phyloP scores from a whole-genome alignment of 2,113 vertebrate species.

The Rhegmatorhina hoffmannsi region DNA sequence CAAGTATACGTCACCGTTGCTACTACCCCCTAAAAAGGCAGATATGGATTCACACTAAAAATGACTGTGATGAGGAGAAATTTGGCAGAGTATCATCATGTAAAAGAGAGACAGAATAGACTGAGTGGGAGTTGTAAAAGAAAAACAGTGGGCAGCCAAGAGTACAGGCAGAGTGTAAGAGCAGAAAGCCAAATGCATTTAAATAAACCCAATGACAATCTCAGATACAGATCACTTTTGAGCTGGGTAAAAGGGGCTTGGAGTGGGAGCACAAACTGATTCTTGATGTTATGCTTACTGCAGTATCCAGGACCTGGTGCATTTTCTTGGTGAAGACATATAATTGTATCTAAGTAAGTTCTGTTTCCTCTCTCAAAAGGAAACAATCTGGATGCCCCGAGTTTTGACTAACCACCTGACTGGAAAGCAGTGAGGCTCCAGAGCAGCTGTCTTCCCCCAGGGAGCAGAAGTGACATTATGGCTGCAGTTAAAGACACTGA shows the following conservation, averaged over 20 bases:
- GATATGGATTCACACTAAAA: slow-evolving; percentile 36
- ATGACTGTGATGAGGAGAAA: slow-evolving; percentile 6
- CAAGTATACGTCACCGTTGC: slow-evolving; percentile 15
- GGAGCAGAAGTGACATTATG: not conserved
- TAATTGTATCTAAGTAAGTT: not conserved
- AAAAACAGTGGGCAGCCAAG: not conserved
- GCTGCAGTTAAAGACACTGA: not conserved
- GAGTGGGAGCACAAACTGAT: not conserved
- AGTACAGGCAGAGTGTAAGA: not conserved
- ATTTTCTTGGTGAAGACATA: not conserved
- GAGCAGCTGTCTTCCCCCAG: not conserved
- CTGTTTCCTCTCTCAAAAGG: not conserved
- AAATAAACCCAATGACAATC: not conserved
- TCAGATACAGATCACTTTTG: not conserved
- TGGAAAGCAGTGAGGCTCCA: not conserved
- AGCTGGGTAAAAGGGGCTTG: not conserved
- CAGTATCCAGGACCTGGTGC: not conserved
- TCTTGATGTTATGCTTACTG: not conserved
- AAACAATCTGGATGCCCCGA: not conserved
- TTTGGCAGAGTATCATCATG: not conserved
- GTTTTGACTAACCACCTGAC: not conserved
- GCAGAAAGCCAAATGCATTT: slow-evolving; percentile 10
- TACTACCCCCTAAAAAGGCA: slow-evolving; percentile 40
- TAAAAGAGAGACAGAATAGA: slow-evolving; percentile 7
- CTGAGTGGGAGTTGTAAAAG: not conserved